Base-by-base conservation (phyloP, 2,888 invertebrate species). In the Conistra vaccinii region DNA sequence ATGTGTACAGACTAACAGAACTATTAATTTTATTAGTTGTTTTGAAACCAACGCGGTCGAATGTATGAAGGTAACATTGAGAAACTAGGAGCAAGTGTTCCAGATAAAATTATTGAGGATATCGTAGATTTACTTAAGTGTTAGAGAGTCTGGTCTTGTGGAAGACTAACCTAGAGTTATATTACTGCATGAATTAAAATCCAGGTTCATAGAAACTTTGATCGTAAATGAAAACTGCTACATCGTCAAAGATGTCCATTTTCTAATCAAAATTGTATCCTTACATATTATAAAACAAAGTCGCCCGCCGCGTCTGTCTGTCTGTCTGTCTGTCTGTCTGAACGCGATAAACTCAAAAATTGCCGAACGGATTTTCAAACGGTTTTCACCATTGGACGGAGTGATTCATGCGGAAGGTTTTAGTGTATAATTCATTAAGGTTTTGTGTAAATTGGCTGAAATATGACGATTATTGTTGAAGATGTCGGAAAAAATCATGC, bases 11-110 rank as follows among this genome's bases (percentile, higher is more conserved):
- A 89, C 88, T 87, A 88, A 87, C 85, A 81, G 70, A 83, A 87
- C 90, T 87, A 90, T 90, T 89, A 86, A 89, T 89, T 89, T 89
- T 88, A 91, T 89, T 88, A 81, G 84, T 89, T 84, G 85, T 89
- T 91, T 90, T 88, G 84, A 91, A 90, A 89, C 80, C 53, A 69
- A 73, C 78, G 65, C 57, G 61, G 61, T 72, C 67, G 70, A 77
- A 71, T 78, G 42, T 72, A 75, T 73, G 68, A 63, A 73, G 75
- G 75, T 83, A 63, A 75, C n/a, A 66, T 86, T 83, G 70, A 58
- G 76, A 80, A 78, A 85, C 76, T 67, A 70, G 76, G 45, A 65
- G 69, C 70, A 74, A 69, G 29, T 73, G 83, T 78, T 86, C 80
- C 69, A 84, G 68, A 77, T 79, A 76, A 53, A 26, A 61, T 71